Conservation (phyloP, 2,113 vertebrate species). For the Ramphastos sulfuratus region DNA sequence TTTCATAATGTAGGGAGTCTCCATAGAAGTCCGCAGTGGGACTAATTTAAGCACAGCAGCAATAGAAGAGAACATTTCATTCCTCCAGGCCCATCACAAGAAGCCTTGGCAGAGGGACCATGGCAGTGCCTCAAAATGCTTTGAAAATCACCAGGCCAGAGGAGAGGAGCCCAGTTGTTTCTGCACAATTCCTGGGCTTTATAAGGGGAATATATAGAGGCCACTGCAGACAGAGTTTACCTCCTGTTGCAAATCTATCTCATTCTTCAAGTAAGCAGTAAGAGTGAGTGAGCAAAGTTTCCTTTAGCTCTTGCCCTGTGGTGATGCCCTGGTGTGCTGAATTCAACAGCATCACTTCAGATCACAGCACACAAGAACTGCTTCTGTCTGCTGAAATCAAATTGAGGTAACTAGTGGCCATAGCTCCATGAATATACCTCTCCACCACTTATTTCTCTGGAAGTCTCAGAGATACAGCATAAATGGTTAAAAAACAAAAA, state of each 20-base stretch:
- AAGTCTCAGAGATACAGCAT: neutral
- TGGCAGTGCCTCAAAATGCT: fast-evolving
- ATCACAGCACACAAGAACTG: fast-evolving
- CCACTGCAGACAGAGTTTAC: neutral
- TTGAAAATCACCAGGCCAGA: neutral
- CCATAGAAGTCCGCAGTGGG: neutral
- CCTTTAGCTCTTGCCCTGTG: fast-evolving
- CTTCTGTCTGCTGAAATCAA: neutral
- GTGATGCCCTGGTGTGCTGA: fast-evolving
- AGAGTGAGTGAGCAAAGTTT: neutral
- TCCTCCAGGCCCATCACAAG: neutral
- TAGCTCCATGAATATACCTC: neutral
- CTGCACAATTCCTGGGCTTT: neutral
- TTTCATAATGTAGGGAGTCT: neutral
- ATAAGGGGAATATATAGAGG: fast-evolving
- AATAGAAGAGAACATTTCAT: fast-evolving
- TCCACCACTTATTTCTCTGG: neutral
- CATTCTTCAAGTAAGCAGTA: fast-evolving
- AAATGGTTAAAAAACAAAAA: neutral
- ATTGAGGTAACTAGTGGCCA: fast-evolving
- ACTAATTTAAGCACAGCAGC: neutral
- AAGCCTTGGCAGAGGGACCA: neutral
- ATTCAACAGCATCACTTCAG: fast-evolving
- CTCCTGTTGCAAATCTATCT: neutral
- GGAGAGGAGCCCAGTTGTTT: fast-evolving